Percentiles rank a stretch among this genome's conserved stretches.
Evolutionary conservation across 2,888 invertebrate species (phyloP).

Genomic region (Drosophila rubida): DNA sequence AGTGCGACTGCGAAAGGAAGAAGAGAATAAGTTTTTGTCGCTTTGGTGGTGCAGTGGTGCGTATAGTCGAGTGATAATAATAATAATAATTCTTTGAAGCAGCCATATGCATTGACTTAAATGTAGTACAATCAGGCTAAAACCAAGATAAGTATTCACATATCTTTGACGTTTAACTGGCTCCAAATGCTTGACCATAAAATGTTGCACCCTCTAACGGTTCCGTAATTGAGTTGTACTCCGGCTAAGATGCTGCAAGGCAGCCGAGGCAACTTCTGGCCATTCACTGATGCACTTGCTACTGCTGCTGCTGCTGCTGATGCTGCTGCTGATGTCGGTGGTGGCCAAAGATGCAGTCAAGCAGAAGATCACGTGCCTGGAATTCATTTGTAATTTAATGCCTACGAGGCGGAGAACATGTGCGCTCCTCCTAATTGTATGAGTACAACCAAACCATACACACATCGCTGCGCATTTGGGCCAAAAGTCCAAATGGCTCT

Average conservation of each 20-base stretch:
- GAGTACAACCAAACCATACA: slow-evolving; percentile 25
- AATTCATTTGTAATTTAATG: slow-evolving; percentile 72
- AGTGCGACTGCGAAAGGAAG: no score
- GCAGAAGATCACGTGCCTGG: slow-evolving; percentile 65
- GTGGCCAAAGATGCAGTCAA: slow-evolving; percentile 56
- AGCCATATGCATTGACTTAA: slow-evolving; percentile 17
- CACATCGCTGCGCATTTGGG: slow-evolving; percentile 56
- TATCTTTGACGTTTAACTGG: slow-evolving; percentile 12
- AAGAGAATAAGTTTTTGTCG: slow-evolving; percentile 6
- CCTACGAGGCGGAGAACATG: slow-evolving; percentile 35
- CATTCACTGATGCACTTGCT: slow-evolving; percentile 8
- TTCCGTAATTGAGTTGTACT: slow-evolving; percentile 39
- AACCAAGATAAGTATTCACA: slow-evolving; percentile 12
- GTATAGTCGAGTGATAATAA: slow-evolving; percentile 27
- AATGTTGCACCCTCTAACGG: slow-evolving; percentile 34
- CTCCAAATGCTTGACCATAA: slow-evolving; percentile 27
- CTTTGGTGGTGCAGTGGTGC: slow-evolving; percentile 22
- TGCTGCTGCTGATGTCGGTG: neutral
- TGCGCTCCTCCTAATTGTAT: slow-evolving; percentile 55
- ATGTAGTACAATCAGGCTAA: slow-evolving; percentile 36
- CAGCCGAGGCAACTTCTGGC: slow-evolving; percentile 3
- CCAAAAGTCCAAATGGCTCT: slow-evolving; percentile 45
- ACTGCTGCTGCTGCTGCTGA: no score
- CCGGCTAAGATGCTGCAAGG: slow-evolving; percentile 6
- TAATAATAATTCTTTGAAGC: slow-evolving; percentile 13